Evolutionary conservation across 2,888 invertebrate species (phyloP), one percentile per base, ranked within the genome.

Genomic region (Ectemnius cavifrons): DNA sequence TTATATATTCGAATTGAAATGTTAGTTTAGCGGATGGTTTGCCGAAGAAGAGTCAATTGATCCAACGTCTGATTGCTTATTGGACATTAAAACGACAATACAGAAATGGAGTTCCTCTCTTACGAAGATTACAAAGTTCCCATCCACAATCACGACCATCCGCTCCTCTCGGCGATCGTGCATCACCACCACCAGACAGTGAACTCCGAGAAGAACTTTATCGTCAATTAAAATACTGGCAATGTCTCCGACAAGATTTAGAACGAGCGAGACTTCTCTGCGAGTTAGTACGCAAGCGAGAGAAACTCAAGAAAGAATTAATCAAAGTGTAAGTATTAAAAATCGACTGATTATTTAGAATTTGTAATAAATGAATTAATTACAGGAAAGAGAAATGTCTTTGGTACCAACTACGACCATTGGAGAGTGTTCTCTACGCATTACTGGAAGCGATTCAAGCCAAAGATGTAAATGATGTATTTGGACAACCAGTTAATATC

Each of bases 1-100:
- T n/a, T 62, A 23, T 27, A 67, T 45, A 16, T 1, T 37, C 61
- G 20, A 14, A 20, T 28, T 68, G 57, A 64, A 56, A 27, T 6
- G 71, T 74, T 71, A 89, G 89, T 72, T 81, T 91, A 58, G 91
- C 89, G 2, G 91, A 91, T 63, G 91, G 91, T 27, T 69, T 94
- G 73, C 94, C 95, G 23, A 96, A 96, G 85, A 94, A 96, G 77
- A 95, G 96, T 27, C 95, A 96, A 83, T 96, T 99, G 85, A 95
- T 99, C 85, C 96, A 96, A 88, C 93, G 97, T 2, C 92, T 99
- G 14, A 95, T 99, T 68, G 97, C 98, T 0, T 99, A 99, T 89
- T 99, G 99, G 99, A 99, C 98, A 3, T 92, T 99, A 58, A 99
- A 99, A 91, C 92, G 99, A 1, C 97, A 98, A 88, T 96, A 96